Percentiles rank a stretch among this genome's conserved stretches.
These are phyloP conservation scores for Malurus cyaneus DNA, from an alignment of 2,113 vertebrate genomes.

Conservation along the genomic window DNA sequence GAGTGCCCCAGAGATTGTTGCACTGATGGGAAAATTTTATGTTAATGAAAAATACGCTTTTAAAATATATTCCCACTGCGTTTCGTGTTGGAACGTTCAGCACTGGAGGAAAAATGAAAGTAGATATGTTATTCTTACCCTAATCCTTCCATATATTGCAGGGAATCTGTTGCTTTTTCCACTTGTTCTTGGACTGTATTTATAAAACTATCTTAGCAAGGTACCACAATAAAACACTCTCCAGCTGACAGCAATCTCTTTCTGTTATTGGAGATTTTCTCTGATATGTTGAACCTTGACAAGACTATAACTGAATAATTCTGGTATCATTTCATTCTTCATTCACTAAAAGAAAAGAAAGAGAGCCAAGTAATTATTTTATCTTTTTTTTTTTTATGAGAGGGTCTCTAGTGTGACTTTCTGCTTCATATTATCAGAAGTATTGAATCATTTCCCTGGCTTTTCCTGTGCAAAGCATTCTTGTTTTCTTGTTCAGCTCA, in stretches of 20 bases:
- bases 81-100: not conserved
- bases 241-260: not conserved
- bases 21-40: not conserved
- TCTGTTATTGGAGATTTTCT: slow-evolving; percentile 5
- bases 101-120: not conserved
- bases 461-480: not conserved
- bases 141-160: slow-evolving; percentile 37
- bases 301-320: not conserved
- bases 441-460: not conserved
- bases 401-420: not conserved
- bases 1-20: not conserved
- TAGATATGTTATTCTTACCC: not conserved
- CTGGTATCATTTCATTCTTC: not conserved
- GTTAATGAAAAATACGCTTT: not conserved
- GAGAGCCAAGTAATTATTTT: not conserved
- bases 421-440: not conserved
- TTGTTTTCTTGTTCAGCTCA: not conserved
- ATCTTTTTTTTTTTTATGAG: not conserved
- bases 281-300: not conserved
- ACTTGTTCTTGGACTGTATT: slow-evolving; percentile 9
- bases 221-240: not conserved
- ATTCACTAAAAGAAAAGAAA: not conserved
- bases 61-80: not conserved
- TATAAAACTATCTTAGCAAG: not conserved
- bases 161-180: slow-evolving; percentile 29